Percentiles rank a stretch among this genome's conserved stretches.
These are phyloP conservation scores for Meandrina meandrites DNA, from an alignment of 92 coral and sea anemone species.

Conservation along the genomic window DNA sequence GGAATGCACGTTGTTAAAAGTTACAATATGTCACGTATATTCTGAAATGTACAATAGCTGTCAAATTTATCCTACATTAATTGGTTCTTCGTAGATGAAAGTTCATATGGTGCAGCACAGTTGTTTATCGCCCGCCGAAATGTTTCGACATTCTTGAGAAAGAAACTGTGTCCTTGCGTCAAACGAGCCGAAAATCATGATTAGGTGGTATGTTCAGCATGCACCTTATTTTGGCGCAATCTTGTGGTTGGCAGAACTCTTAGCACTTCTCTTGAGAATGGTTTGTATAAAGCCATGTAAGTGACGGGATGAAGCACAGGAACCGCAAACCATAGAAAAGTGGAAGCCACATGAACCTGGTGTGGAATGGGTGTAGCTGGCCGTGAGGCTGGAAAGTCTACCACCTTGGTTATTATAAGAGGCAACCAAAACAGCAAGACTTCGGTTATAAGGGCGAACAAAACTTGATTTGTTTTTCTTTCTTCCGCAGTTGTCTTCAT, in stretches of 20 bases:
- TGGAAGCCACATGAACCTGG: slow-evolving; percentile 13
- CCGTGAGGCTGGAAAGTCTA: neutral
- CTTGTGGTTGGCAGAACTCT: neutral
- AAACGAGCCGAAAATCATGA: neutral
- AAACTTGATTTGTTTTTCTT: slow-evolving; percentile 21
- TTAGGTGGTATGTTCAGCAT: slow-evolving; percentile 23
- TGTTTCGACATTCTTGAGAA: no score
- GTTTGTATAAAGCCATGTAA: neutral
- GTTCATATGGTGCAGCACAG: no score
- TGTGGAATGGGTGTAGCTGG: neutral
- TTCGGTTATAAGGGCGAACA: neutral
- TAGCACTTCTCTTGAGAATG: slow-evolving; percentile 8
- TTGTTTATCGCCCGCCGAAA: no score
- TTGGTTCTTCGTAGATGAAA: no score
- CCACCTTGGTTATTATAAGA: slow-evolving; percentile 1
- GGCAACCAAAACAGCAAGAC: slow-evolving; percentile 14
- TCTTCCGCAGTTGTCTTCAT: neutral
- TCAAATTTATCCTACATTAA: no score
- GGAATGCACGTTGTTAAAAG: no score
- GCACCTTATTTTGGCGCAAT: slow-evolving; percentile 5
- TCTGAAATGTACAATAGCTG: no score
- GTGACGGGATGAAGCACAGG: slow-evolving; percentile 17
- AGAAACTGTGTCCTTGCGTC: no score
- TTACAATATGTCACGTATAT: no score
- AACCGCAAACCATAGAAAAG: slow-evolving; percentile 21